A percentile compares a stretch with the other conserved stretches of the same genome.
phyloP scores from a whole-genome alignment of 2,113 vertebrate genomes.

The Zosterops lateralis region DNA sequence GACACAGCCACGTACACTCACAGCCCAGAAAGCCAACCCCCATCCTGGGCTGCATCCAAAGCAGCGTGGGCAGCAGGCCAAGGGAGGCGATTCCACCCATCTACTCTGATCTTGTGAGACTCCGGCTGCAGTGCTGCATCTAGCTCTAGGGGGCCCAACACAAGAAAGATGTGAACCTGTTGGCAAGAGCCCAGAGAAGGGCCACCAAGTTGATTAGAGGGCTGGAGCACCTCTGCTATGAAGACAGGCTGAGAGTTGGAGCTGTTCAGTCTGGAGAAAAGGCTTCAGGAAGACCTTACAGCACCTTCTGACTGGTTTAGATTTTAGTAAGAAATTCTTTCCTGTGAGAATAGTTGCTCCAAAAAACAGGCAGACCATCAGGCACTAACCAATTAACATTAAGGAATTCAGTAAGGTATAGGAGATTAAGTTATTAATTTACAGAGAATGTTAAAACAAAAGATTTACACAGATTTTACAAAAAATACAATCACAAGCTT shows the following conservation, averaged over 20 bases:
- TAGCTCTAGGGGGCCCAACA: not conserved
- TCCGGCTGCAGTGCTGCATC: not conserved
- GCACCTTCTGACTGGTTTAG: not conserved
- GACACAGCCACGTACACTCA: not conserved
- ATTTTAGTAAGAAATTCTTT: not conserved
- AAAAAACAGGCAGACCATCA: not conserved
- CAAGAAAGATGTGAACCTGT: not conserved
- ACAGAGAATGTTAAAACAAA: not conserved
- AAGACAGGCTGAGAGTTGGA: not conserved
- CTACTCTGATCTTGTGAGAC: not conserved
- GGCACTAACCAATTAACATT: not conserved
- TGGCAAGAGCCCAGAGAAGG: not conserved
- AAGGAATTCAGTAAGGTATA: not conserved
- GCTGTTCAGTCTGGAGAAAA: not conserved
- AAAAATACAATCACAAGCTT: not conserved
- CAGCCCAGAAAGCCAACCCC: not conserved
- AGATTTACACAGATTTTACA: not conserved
- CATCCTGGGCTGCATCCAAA: not conserved
- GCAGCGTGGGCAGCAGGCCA: accelerated
- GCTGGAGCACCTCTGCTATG: not conserved
- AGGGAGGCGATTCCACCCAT: not conserved
- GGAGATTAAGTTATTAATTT: not conserved
- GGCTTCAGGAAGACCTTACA: not conserved
- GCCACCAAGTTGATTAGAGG: not conserved
- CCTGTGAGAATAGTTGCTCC: not conserved